Evolutionary conservation across 2,797 vertebrate genomes (phyloP), one percentile per base, ranked within the genome.

Genomic region (Martes flavigula): DNA sequence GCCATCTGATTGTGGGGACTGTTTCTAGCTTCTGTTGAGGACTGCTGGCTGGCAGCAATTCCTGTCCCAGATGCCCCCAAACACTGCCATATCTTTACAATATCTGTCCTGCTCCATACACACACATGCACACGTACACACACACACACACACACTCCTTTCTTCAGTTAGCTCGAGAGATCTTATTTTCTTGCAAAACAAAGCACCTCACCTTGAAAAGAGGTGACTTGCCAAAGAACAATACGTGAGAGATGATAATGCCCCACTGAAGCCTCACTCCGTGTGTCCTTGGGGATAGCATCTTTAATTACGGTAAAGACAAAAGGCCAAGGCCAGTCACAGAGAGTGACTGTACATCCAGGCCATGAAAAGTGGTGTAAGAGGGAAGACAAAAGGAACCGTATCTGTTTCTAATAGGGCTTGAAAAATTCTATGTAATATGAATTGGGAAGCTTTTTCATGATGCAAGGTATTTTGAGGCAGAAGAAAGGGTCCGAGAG

Each of bases 151-250:
- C 46, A 20, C 32, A 32, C 4, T 8, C 18, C 3, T 27, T 66
- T 73, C 32, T 68, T 90, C 18, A 58, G 48, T 94, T 90, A 81
- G 48, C 56, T 68, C 32, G 30, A 85, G 38, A 23, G 38, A 60
- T 35, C 40, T 86, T 94, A 54, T 85, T 93, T 96, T 83, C 32
- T 96, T 92, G 23, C 23, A 68, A 93, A 91, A 85, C 23, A 40
- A 85, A 91, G 86, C 35, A 48, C 40, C 32, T 46, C 64, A 4
- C 48, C 66, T 87, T 62, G 46, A 68, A 75, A 84, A 78, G 40
- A 15, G 32, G 7, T 51, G 38, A 82, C 81, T 96, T 84, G 13
- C 43, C n/a, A 23, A 73, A 48, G 35, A 87, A 40, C 9, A 43
- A 38, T 32, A 12, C 1, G 35, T n/a, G 83, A 78, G 54, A 86